A percentile compares a stretch with the other conserved stretches of the same genome.
Conservation (phyloP, 1,140 invertebrate species). For the Drosophila miranda region DNA sequence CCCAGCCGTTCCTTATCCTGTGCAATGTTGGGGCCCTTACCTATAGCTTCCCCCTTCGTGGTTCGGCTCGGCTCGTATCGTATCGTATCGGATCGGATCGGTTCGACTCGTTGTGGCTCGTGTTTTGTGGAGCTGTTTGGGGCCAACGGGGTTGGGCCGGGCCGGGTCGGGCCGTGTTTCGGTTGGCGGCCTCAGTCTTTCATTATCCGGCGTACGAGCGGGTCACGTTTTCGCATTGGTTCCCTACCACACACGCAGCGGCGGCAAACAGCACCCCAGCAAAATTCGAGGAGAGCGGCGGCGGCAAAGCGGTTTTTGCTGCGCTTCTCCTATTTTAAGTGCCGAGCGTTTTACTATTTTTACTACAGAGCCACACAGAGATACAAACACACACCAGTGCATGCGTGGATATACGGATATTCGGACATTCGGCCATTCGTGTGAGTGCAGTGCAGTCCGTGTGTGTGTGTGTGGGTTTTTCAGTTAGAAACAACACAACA, state of each 20-base stretch:
- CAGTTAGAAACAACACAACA: conserved; percentile 16
- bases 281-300: conserved; percentile 33
- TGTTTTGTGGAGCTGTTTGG: conserved; percentile 26
- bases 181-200: conserved; percentile 61
- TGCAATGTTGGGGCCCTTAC: conserved; percentile 55
- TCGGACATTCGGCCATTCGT: too few relatives aligned
- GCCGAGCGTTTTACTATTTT: conserved; percentile 57
- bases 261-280: conserved; percentile 22
- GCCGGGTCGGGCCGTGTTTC: conserved; percentile 47
- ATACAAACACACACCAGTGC: conserved; percentile 11
- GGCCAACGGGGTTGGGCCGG: conserved; percentile 10
- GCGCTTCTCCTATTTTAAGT: conserved; percentile 57
- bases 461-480: conserved; percentile 9
- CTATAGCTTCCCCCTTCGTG: conserved; percentile 16
- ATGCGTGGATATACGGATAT: too few relatives aligned
- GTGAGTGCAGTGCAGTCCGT: neutral
- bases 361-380: conserved; percentile 44
- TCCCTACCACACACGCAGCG: conserved; percentile 40
- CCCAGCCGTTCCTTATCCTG: conserved; percentile 71
- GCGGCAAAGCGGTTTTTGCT: conserved; percentile 39
- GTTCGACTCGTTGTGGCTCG: neutral
- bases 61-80: conserved; percentile 12
- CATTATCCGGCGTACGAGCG: conserved; percentile 70
- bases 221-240: conserved; percentile 61
- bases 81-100: neutral